These are phyloP conservation scores for Lutraria lutraria DNA, from an alignment of 2,888 invertebrate genomes.

Conservation along the genomic window DNA sequence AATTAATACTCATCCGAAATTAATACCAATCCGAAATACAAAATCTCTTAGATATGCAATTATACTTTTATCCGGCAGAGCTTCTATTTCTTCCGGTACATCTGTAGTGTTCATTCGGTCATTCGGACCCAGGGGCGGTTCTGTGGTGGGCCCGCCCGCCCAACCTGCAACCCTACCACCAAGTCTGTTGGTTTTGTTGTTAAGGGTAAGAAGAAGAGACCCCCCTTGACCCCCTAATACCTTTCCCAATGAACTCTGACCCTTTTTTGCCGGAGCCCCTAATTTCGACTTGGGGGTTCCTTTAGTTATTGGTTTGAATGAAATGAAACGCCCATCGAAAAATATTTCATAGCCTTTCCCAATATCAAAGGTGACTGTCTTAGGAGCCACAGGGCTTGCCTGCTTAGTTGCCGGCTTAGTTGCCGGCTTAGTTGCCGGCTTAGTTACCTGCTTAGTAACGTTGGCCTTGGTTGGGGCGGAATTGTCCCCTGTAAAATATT, in stretches of 20 bases:
- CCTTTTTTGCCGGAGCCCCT: not conserved
- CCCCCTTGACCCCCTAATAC: not conserved
- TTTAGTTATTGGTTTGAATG: not conserved
- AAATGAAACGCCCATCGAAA: not conserved
- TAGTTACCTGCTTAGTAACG: no score
- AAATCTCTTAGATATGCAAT: not conserved
- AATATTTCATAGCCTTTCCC: slow-evolving; percentile 5
- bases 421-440: no score
- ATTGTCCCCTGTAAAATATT: not conserved
- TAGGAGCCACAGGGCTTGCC: not conserved
- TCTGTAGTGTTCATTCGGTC: slow-evolving; percentile 65
- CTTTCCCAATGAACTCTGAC: not conserved
- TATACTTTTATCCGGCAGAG: slow-evolving; percentile 61
- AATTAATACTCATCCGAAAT: not conserved
- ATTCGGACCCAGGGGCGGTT: slow-evolving; percentile 56
- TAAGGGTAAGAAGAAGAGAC: not conserved
- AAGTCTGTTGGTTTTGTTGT: slow-evolving; percentile 3
- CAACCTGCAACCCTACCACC: slow-evolving; percentile 51
- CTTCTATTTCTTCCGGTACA: slow-evolving; percentile 65
- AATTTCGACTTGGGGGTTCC: not conserved
- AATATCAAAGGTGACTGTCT: not conserved
- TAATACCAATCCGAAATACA: no score
- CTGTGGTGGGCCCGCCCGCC: slow-evolving; percentile 47
- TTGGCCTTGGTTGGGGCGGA: not conserved
- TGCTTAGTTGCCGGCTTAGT: no score